Percentiles rank a stretch among this genome's conserved stretches.
Evolutionary conservation across 1,140 invertebrate species (phyloP).

Genomic region (Temnothorax curvispinosus): DNA sequence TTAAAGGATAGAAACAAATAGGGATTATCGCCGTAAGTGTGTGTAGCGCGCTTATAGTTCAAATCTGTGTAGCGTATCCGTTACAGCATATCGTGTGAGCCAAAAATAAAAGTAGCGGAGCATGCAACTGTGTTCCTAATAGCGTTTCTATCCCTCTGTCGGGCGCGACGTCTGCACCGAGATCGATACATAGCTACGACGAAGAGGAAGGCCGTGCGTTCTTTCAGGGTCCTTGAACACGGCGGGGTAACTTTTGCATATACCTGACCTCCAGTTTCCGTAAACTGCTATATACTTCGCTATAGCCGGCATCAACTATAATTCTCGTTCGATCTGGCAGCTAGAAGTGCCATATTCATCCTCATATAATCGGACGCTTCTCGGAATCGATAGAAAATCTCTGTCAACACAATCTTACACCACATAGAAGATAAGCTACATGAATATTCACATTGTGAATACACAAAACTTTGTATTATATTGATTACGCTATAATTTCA

Average conservation of each 20-base stretch:
- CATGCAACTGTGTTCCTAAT: slow-evolving; percentile 31
- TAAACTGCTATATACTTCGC: neutral
- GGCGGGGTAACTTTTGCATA: slow-evolving; percentile 9
- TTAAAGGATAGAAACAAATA: neutral
- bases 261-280: slow-evolving; percentile 44
- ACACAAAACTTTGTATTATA: neutral
- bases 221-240: slow-evolving; percentile 41
- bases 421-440: neutral
- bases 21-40: slow-evolving; percentile 19
- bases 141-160: slow-evolving; percentile 33
- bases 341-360: neutral
- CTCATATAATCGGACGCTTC: neutral
- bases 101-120: slow-evolving; percentile 29
- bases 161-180: slow-evolving; percentile 45
- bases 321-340: slow-evolving; percentile 25
- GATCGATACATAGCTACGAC: slow-evolving; percentile 50
- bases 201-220: slow-evolving; percentile 51
- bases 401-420: neutral
- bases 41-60: neutral
- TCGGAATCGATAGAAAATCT: neutral
- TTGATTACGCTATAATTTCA: neutral
- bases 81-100: slow-evolving; percentile 37
- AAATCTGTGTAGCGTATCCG: slow-evolving; percentile 10
- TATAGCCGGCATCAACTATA: slow-evolving; percentile 18
- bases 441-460: neutral